Conservation (phyloP, 2,888 invertebrate genomes). For the Ophion obscuratus region DNA sequence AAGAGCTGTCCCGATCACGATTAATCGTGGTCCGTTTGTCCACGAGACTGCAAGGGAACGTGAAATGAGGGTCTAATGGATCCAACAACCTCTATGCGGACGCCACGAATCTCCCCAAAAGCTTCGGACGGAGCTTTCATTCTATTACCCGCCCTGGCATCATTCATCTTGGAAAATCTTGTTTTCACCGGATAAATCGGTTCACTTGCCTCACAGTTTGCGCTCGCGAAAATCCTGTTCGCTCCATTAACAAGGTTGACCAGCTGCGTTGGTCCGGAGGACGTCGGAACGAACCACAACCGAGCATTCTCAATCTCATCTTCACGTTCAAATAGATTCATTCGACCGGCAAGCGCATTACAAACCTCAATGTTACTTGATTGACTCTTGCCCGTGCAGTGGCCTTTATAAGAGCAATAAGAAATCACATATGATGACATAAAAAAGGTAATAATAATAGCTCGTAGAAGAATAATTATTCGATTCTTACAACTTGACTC, state of each 20-base stretch:
- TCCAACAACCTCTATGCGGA: constrained; percentile 61
- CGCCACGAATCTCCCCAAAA: constrained; percentile 53
- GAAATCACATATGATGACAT: background rate
- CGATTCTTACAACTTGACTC: too few relatives aligned
- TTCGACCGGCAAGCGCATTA: background rate
- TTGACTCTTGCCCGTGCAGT: background rate
- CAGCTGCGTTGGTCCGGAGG: constrained; percentile 12
- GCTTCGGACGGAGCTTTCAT: constrained; percentile 73
- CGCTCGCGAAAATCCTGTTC: constrained; percentile 30
- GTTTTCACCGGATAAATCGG: constrained; percentile 66
- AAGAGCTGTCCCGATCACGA: constrained; percentile 50
- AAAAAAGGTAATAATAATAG: too few relatives aligned
- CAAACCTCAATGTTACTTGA: background rate
- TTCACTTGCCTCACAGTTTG: constrained; percentile 38
- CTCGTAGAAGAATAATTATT: too few relatives aligned
- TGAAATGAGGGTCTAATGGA: constrained; percentile 69
- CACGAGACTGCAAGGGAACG: constrained; percentile 48
- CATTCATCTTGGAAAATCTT: constrained; percentile 74
- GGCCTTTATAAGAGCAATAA: background rate
- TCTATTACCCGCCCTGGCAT: constrained; percentile 76
- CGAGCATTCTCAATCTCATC: constrained; percentile 2
- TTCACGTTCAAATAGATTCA: background rate
- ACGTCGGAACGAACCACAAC: background rate
- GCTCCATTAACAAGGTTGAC: constrained; percentile 42
- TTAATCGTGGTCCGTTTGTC: constrained; percentile 65